phyloP scores from a whole-genome alignment of 2,113 vertebrate species.

The Dromaius novaehollandiae region DNA sequence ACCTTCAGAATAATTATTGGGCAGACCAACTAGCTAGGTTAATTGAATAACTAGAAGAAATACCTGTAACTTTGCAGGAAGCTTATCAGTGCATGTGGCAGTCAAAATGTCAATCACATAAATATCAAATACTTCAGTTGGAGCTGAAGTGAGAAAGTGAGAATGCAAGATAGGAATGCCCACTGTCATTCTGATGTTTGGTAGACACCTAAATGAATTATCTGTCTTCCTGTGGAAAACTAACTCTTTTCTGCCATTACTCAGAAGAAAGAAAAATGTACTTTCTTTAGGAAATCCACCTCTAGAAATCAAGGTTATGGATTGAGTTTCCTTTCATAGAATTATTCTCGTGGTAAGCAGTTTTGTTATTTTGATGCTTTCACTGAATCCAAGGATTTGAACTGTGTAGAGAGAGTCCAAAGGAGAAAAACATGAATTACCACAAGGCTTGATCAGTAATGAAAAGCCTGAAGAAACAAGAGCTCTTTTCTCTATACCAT shows the following conservation, averaged over 20 bases:
- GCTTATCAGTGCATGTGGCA: background rate
- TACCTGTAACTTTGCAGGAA: background rate
- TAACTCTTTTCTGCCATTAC: background rate
- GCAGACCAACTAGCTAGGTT: background rate
- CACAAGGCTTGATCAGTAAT: background rate
- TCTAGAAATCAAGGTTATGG: background rate
- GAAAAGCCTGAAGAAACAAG: background rate
- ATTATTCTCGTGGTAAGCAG: background rate
- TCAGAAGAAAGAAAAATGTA: background rate
- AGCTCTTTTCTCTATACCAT: background rate
- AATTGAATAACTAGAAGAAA: background rate
- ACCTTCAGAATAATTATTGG: background rate
- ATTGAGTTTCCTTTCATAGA: background rate
- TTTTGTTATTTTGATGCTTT: background rate
- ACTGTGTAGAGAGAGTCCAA: background rate
- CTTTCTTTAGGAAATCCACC: background rate
- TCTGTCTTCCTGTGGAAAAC: background rate
- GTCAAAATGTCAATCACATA: background rate
- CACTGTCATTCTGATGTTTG: background rate
- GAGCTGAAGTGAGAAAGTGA: background rate
- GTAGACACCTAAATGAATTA: background rate
- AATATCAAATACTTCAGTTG: background rate
- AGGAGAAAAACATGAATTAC: background rate
- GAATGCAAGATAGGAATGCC: too few relatives aligned
- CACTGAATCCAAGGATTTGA: background rate